phyloP scores from a whole-genome alignment of 2,113 vertebrate species.

The Morphnarchus princeps region DNA sequence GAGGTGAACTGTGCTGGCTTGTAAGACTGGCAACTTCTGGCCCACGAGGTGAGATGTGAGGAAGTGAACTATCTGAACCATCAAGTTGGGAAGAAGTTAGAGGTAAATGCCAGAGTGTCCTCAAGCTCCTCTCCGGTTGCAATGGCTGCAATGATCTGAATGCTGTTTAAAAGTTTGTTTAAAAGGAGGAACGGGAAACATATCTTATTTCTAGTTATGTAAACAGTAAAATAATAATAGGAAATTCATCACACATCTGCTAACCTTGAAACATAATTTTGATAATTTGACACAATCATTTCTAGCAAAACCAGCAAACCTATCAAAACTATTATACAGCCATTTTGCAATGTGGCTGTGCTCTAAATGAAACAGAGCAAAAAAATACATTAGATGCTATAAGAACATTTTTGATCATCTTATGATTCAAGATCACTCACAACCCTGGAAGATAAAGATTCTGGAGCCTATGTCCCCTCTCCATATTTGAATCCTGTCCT shows the following conservation, averaged over 20 bases:
- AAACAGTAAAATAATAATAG: neutral
- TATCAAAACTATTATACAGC: neutral
- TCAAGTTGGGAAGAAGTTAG: neutral
- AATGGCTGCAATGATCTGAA: neutral
- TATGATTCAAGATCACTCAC: neutral
- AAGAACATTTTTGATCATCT: neutral
- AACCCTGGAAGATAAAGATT: neutral
- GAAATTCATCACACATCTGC: neutral
- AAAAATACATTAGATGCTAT: neutral
- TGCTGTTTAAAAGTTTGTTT: neutral
- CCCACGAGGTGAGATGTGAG: rapidly evolving
- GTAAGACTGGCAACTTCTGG: neutral
- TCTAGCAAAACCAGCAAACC: neutral
- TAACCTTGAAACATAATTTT: neutral
- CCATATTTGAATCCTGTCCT: neutral
- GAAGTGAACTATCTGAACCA: neutral
- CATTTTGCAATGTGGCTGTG: neutral
- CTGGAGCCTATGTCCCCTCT: neutral
- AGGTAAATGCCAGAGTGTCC: neutral
- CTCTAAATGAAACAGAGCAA: neutral
- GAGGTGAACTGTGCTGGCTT: neutral
- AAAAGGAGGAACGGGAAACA: neutral
- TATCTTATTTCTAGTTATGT: neutral
- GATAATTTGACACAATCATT: neutral
- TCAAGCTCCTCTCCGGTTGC: neutral